Evolutionary conservation across 92 coral and sea anemone species (phyloP).

Genomic region (Epizoanthus rinbou): DNA sequence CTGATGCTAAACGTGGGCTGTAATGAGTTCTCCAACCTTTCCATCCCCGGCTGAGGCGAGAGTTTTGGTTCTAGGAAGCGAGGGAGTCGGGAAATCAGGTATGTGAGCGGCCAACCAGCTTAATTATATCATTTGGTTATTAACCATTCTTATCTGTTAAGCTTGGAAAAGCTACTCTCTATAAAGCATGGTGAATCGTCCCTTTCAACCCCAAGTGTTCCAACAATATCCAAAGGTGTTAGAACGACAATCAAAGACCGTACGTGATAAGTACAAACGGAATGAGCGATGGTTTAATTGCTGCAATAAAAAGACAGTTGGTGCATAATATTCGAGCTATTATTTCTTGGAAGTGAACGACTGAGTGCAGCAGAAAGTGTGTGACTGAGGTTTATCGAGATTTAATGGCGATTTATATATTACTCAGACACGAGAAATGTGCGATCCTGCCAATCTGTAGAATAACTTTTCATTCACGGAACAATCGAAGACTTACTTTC

Average conservation of each 20-base stretch:
- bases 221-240: not conserved
- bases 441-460: no score
- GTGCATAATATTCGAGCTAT: not conserved
- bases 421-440: no score
- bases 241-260: not conserved
- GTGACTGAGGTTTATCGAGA: no score
- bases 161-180: no score
- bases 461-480: no score
- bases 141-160: no score
- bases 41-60: conserved; percentile 75
- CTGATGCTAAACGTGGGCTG: not conserved
- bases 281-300: not conserved
- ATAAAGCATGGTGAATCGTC: no score
- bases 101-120: not conserved
- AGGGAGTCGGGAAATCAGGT: conserved; percentile 97
- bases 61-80: conserved; percentile 85
- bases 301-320: not conserved
- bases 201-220: not conserved
- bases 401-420: no score
- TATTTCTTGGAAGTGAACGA: not conserved
- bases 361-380: no score
- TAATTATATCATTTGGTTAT: not conserved
- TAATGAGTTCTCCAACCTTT: conserved; percentile 63
- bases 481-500: not conserved
- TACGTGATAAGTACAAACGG: not conserved